A percentile compares a stretch with the other conserved stretches of the same genome.
phyloP scores from a whole-genome alignment of 2,888 invertebrate genomes.

The Scaptomyza caliginosa region DNA sequence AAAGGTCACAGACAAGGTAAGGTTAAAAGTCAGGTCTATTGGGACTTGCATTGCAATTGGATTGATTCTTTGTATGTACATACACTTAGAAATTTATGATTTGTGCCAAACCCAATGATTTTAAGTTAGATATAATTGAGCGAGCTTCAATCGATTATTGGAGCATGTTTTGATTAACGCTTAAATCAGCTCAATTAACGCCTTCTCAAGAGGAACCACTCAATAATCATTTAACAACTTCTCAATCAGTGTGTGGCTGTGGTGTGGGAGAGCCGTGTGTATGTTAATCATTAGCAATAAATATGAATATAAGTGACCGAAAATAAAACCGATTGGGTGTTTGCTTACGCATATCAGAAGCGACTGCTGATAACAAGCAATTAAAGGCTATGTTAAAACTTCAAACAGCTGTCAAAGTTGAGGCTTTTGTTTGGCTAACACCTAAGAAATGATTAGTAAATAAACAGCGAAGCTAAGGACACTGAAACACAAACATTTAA shows the following conservation, averaged over 20 bases:
- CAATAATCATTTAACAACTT: conserved; percentile 6
- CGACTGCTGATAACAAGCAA: conserved; percentile 5
- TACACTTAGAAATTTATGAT: no score
- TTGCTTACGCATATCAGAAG: not conserved
- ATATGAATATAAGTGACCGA: conserved; percentile 31
- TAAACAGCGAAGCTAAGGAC: not conserved
- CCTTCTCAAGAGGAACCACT: conserved; percentile 25
- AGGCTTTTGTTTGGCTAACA: conserved; percentile 11
- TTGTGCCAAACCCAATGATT: no score
- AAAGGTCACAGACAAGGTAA: not conserved
- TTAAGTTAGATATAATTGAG: not conserved
- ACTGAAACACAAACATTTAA: not conserved
- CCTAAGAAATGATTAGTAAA: not conserved
- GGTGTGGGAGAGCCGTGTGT: not conserved
- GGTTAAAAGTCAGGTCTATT: not conserved
- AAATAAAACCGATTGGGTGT: conserved; percentile 25
- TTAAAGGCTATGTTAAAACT: conserved; percentile 2
- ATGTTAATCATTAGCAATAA: conserved; percentile 34
- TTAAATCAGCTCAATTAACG: conserved; percentile 51
- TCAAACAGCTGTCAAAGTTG: conserved; percentile 15
- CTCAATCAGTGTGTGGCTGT: not conserved
- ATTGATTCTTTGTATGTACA: no score
- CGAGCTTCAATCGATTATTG: no score
- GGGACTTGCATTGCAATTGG: not conserved
- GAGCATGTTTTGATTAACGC: conserved; percentile 50